A percentile compares a stretch with the other conserved stretches of the same genome.
phyloP scores from a whole-genome alignment of 2,888 invertebrate species.

The Eumerus sabulonum region DNA sequence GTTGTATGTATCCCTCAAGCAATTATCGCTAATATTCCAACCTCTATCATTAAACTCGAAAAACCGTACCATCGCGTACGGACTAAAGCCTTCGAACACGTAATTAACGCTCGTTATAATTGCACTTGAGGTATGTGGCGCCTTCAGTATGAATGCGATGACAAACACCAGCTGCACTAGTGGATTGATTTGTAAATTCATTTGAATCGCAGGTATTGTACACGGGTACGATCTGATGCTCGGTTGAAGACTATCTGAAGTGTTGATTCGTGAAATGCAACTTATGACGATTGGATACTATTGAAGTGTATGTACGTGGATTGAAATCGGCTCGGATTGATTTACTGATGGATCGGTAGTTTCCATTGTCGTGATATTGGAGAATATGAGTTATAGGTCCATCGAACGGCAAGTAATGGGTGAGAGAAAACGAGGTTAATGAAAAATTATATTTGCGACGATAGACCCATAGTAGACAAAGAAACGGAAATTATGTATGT shows the following conservation, averaged over 20 bases:
- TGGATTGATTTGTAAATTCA: conserved; percentile 13
- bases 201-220: conserved; percentile 4
- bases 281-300: too few relatives aligned
- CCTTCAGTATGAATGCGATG: background rate
- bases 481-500: too few relatives aligned
- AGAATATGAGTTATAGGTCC: too few relatives aligned
- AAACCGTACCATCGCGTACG: conserved; percentile 73
- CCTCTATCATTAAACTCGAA: conserved; percentile 75
- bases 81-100: conserved; percentile 74
- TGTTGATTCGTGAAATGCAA: background rate
- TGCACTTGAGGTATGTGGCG: conserved; percentile 29
- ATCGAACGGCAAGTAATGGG: too few relatives aligned
- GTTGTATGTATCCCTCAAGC: conserved; percentile 73
- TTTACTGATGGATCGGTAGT: too few relatives aligned
- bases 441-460: too few relatives aligned
- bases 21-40: conserved; percentile 74
- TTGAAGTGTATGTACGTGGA: too few relatives aligned
- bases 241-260: conserved; percentile 24
- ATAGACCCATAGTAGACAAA: too few relatives aligned
- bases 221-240: conserved; percentile 9
- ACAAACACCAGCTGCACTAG: conserved; percentile 20
- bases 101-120: conserved; percentile 73
- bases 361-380: too few relatives aligned
- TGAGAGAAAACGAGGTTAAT: too few relatives aligned
- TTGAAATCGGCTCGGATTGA: too few relatives aligned